phyloP scores from a whole-genome alignment of 2,797 vertebrate genomes.

The Apogon hyalosoma region DNA sequence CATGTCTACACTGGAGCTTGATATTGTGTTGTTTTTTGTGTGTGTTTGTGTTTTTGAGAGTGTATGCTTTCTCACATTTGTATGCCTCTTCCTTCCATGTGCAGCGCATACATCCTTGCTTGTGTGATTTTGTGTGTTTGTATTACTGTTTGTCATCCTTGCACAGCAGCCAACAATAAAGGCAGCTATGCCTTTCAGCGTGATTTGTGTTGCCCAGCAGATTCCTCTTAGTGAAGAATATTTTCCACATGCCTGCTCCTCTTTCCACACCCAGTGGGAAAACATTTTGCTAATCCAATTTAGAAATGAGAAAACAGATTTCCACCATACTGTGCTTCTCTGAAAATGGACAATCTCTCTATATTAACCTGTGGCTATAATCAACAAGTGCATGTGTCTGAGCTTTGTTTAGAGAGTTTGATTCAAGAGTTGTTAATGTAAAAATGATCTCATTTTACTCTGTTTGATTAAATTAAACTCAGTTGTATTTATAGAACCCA shows the following conservation, averaged over 20 bases:
- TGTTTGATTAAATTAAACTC: too few species aligned
- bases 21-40: conserved; percentile 18
- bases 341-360: conserved; percentile 33
- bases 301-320: conserved; percentile 50
- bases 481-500: too few species aligned
- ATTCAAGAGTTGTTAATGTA: too few species aligned
- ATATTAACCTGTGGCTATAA: not conserved
- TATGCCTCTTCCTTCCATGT: not conserved
- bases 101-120: conserved; percentile 27
- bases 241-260: conserved; percentile 56
- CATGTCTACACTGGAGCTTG: conserved; percentile 18
- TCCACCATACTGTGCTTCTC: conserved; percentile 36
- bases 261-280: conserved; percentile 57
- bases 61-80: not conserved
- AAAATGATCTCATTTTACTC: too few species aligned
- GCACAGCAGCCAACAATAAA: conserved; percentile 50
- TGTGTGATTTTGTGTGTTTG: conserved; percentile 7
- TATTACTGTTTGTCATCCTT: conserved; percentile 46
- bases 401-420: conserved; percentile 3
- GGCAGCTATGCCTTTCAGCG: conserved; percentile 63
- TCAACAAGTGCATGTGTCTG: not conserved
- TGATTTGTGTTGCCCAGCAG: conserved; percentile 66
- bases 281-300: conserved; percentile 74
- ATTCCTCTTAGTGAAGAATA: conserved; percentile 60
- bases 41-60: conserved; percentile 6